A percentile compares a stretch with the other conserved stretches of the same genome.
phyloP scores from a whole-genome alignment of 2,113 vertebrate genomes.

The Daubentonia madagascariensis region DNA sequence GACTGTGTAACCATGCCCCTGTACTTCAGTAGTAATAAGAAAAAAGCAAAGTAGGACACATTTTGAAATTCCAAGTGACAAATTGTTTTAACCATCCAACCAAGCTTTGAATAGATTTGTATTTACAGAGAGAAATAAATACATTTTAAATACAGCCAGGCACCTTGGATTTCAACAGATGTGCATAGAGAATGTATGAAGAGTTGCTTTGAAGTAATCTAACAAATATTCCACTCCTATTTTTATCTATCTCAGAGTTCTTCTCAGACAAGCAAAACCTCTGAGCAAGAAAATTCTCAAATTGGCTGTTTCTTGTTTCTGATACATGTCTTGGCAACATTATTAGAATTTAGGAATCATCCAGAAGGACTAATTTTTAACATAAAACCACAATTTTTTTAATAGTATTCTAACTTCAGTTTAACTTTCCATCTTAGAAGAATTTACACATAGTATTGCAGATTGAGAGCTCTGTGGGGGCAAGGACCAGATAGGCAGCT shows the following conservation, averaged over 20 bases:
- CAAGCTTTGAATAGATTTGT: background rate
- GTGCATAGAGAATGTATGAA: background rate
- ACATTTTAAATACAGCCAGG: constrained; percentile 37
- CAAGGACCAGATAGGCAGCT: background rate
- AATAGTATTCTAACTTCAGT: background rate
- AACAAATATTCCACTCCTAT: background rate
- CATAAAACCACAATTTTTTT: background rate
- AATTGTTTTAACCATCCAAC: background rate
- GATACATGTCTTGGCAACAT: background rate
- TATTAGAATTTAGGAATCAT: background rate
- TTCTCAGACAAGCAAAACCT: background rate
- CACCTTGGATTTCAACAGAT: constrained; percentile 25
- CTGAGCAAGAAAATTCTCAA: background rate
- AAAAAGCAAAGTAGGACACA: background rate
- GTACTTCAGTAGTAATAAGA: background rate
- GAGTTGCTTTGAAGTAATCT: constrained; percentile 18
- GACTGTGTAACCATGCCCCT: background rate
- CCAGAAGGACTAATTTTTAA: background rate
- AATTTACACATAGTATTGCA: background rate
- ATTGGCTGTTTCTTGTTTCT: background rate
- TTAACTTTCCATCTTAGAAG: background rate
- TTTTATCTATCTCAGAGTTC: background rate
- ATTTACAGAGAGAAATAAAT: background rate
- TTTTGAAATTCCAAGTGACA: constrained; percentile 30
- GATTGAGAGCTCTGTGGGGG: background rate